phyloP scores from a whole-genome alignment of 2,797 vertebrate species.

The Pangasius mekongensis region DNA sequence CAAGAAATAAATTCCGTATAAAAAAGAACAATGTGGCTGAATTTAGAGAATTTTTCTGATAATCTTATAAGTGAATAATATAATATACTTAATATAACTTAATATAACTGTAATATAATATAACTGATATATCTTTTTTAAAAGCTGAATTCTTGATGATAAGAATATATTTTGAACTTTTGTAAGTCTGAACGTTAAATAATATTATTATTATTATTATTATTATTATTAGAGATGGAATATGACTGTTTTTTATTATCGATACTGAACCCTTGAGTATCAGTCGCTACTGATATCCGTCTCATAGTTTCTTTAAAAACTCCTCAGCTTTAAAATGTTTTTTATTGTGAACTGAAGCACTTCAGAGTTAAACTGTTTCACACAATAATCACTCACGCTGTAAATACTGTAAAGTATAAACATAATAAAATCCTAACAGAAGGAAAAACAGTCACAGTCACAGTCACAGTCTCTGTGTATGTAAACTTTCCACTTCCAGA shows the following conservation, averaged over 20 bases:
- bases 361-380: background rate
- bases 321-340: background rate
- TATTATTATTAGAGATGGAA: background rate
- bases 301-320: background rate
- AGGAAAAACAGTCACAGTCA: background rate
- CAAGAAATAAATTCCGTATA: background rate
- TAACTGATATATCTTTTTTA: background rate
- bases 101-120: background rate
- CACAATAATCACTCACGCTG: no score
- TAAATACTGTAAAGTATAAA: background rate
- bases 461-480: background rate
- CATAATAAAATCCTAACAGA: background rate
- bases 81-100: no score
- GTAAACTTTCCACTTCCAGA: background rate
- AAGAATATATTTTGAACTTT: background rate
- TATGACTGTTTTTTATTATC: background rate
- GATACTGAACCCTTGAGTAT: background rate
- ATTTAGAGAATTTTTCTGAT: background rate
- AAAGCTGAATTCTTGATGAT: background rate
- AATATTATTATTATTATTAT: background rate
- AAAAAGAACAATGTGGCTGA: background rate
- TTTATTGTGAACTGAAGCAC: background rate
- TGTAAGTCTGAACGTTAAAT: background rate
- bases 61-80: no score
- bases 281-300: background rate